phyloP scores from a whole-genome alignment of 2,113 vertebrate genomes.

The Lasiurus cinereus region DNA sequence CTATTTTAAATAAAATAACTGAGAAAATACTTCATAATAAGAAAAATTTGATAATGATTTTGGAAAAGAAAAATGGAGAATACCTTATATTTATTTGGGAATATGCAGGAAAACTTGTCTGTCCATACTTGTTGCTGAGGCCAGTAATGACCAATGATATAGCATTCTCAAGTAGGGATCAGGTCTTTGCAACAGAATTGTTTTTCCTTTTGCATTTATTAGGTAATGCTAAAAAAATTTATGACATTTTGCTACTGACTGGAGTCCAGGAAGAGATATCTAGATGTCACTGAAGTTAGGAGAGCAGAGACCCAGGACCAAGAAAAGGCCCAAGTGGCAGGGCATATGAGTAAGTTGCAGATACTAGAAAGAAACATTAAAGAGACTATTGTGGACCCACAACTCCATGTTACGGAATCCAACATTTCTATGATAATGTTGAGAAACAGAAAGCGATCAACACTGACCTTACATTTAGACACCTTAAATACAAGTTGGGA shows the following conservation, averaged over 20 bases:
- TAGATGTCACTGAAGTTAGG: neutral
- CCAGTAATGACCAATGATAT: neutral
- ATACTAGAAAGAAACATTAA: neutral
- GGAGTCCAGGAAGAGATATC: neutral
- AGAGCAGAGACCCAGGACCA: neutral
- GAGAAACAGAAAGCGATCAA: neutral
- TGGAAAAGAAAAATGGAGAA: neutral
- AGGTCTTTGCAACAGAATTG: neutral
- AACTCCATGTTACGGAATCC: neutral
- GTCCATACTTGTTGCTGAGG: neutral
- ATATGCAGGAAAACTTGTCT: neutral
- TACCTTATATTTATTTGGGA: slow-evolving; percentile 26
- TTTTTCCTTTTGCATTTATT: slow-evolving; percentile 61
- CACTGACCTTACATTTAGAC: neutral
- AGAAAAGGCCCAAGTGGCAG: neutral
- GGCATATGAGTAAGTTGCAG: neutral
- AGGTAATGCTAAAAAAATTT: neutral
- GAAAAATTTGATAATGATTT: slow-evolving; percentile 11
- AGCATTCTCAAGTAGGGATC: neutral
- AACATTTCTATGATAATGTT: neutral
- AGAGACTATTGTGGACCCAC: neutral
- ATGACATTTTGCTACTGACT: slow-evolving; percentile 54
- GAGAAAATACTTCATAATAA: neutral
- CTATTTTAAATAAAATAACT: slow-evolving; percentile 42
- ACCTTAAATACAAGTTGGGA: neutral